Evolutionary conservation across 2,888 invertebrate species (phyloP), one percentile per base, ranked within the genome.

Genomic region (Apomyelois bistriatella): DNA sequence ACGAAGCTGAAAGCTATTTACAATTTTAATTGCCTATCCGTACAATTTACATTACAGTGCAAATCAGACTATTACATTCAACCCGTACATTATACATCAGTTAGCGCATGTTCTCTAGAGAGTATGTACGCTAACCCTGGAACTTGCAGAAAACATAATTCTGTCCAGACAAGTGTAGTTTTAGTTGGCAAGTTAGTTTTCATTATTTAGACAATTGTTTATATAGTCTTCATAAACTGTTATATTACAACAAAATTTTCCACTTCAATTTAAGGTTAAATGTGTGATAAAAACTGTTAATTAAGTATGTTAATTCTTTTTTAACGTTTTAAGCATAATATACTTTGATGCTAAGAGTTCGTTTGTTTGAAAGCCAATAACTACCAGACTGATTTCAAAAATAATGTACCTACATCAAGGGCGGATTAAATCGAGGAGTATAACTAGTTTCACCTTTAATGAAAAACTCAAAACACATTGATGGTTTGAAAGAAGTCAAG

Each of bases 41-140:
- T 40, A 40, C 40, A 40, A 40, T 40, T 9, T 48, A 22, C 37
- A 38, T 28, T 37, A 48, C 37, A 48, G 22, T 48, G 38, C 38
- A 48, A 48, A 48, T 48, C 48, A 15, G 48, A 48, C 48, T 48
- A 48, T 48, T 38, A 48, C 48, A 22, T 38, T 28, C 28, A 48
- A 48, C 37, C 38, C 48, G 13, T 38, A 48, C 48, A 48, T 48
- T 48, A 47, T 47, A 48, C 48, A 38, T 48, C 48, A 28, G 48
- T 48, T 38, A 48, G 48, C 9, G 38, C 10, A 38, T 38, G 48
- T 48, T 38, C 38, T 17, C 48, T 12, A 10, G 13, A 28, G 48
- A 37, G 48, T 15, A 13, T 28, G 48, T 48, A 16, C 48, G 22
- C 38, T 48, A 48, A 48, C 48, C 48, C 38, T 28, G 17, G 16